These are phyloP conservation scores for Adelognathus sp. DNA, from an alignment of 2,888 invertebrate genomes.

Conservation along the genomic window DNA sequence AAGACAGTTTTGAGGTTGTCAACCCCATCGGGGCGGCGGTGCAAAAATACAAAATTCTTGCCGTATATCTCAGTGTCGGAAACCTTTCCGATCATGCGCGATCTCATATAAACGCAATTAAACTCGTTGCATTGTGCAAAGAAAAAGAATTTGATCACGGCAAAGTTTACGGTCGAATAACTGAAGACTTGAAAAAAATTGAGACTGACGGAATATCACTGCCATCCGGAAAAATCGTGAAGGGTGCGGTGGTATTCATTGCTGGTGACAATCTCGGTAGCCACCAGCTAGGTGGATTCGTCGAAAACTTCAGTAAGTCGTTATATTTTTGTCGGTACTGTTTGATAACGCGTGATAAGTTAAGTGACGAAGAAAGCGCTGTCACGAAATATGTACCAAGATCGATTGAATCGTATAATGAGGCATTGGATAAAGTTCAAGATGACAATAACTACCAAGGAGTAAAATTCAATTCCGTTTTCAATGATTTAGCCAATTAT, in stretches of 20 bases:
- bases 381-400: neutral
- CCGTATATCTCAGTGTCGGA: conserved; percentile 57
- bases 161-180: conserved; percentile 58
- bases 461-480: conserved; percentile 64
- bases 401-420: neutral
- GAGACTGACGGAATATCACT: conserved; percentile 52
- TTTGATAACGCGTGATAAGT: conserved; percentile 31
- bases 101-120: conserved; percentile 57
- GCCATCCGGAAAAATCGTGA: conserved; percentile 38
- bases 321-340: conserved; percentile 64
- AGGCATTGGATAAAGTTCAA: neutral
- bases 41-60: conserved; percentile 61
- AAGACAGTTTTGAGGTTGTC: conserved; percentile 63
- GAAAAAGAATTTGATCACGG: conserved; percentile 51
- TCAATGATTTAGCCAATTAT: conserved; percentile 62
- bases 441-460: conserved; percentile 43
- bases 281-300: conserved; percentile 62
- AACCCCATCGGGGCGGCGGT: conserved; percentile 59
- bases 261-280: conserved; percentile 65
- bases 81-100: conserved; percentile 50
- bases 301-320: conserved; percentile 62
- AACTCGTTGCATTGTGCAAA: conserved; percentile 49
- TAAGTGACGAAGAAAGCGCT: conserved; percentile 20
- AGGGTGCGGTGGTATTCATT: conserved; percentile 58
- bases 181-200: conserved; percentile 54